Conservation (phyloP, 2,888 invertebrate genomes). For the Leistus spinibarbis region DNA sequence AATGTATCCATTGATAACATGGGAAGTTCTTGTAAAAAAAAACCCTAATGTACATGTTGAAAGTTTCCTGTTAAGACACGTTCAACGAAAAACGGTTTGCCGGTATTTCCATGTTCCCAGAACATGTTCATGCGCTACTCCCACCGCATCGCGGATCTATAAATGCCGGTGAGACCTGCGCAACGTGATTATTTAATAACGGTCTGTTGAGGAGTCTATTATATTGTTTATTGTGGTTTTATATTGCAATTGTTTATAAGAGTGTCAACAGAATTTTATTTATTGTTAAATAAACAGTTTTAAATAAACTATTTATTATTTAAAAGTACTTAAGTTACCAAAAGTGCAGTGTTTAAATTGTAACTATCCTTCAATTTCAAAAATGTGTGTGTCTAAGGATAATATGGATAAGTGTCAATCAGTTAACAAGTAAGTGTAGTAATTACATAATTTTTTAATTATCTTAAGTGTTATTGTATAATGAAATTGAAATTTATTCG, state of each 20-base stretch:
- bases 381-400: slow-evolving; percentile 32
- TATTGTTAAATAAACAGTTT: neutral
- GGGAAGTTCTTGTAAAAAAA: neutral
- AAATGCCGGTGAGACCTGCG: neutral
- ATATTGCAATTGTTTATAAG: neutral
- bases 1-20: neutral
- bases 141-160: neutral
- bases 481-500: no score
- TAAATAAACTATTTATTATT: neutral
- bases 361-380: slow-evolving; percentile 15
- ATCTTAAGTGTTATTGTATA: no score
- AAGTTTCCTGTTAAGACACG: neutral
- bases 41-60: neutral
- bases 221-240: neutral
- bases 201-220: neutral
- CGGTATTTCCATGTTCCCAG: neutral
- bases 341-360: slow-evolving; percentile 14
- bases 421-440: slow-evolving; percentile 6
- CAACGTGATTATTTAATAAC: neutral
- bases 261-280: neutral
- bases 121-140: neutral
- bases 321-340: neutral
- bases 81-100: neutral
- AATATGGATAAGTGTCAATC: slow-evolving; percentile 33
- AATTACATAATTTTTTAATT: no score